These are phyloP conservation scores for Therioaphis trifolii DNA, from an alignment of 2,888 invertebrate species.

Conservation along the genomic window DNA sequence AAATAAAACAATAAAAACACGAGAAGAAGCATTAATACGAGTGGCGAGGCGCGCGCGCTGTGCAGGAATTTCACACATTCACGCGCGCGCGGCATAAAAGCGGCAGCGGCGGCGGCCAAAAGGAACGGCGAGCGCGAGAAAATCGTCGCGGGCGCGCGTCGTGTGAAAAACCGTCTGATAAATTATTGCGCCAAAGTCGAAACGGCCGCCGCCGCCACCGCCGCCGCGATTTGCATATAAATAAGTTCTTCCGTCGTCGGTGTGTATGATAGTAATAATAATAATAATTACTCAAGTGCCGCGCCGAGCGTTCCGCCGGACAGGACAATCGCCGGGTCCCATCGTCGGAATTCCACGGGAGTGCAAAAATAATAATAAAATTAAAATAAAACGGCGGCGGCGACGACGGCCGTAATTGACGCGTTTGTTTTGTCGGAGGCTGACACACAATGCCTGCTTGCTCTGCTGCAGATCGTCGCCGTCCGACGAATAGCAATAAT, in stretches of 20 bases:
- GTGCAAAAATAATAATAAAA: slow-evolving; percentile 36
- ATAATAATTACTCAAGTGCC: slow-evolving; percentile 41
- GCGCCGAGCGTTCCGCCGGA: slow-evolving; percentile 17
- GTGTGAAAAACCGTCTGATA: slow-evolving; percentile 51
- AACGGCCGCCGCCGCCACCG: slow-evolving; percentile 7
- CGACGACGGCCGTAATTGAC: slow-evolving; percentile 28
- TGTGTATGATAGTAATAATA: not conserved
- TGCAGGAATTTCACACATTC: slow-evolving; percentile 11
- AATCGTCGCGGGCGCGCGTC: slow-evolving; percentile 23
- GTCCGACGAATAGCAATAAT: not conserved
- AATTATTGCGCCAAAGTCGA: slow-evolving; percentile 30
- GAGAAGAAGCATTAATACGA: too few relatives aligned
- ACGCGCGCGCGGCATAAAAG: not conserved
- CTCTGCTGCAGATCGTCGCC: not conserved
- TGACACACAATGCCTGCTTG: slow-evolving; percentile 52
- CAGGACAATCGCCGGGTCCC: slow-evolving; percentile 42
- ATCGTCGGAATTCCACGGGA: slow-evolving; percentile 12
- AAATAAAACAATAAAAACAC: too few relatives aligned
- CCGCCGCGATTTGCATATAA: slow-evolving; percentile 51
- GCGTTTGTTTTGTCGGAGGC: slow-evolving; percentile 42
- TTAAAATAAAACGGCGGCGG: slow-evolving; percentile 21
- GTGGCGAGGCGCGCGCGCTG: not conserved
- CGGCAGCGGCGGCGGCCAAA: not conserved
- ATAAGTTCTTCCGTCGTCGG: slow-evolving; percentile 37
- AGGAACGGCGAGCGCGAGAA: slow-evolving; percentile 26